Evolutionary conservation across 2,797 vertebrate genomes (phyloP).

Genomic region (Thripadectes ignobilis): DNA sequence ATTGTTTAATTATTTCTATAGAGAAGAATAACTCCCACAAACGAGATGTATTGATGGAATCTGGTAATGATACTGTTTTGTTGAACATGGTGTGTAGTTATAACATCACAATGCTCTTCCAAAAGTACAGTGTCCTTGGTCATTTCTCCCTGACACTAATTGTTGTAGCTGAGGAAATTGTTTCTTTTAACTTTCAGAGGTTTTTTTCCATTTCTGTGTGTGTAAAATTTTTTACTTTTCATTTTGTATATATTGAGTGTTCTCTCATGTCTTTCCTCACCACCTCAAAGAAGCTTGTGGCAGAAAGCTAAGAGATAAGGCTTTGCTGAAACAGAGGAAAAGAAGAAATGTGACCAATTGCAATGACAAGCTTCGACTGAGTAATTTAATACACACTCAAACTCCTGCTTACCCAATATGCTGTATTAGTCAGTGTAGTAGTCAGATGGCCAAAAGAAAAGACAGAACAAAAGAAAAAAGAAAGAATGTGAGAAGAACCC

Average conservation of each 20-base stretch:
- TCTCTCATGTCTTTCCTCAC: background rate
- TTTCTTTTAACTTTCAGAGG: background rate
- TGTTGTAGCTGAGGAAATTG: background rate
- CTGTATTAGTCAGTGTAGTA: background rate
- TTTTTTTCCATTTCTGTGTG: fast-evolving
- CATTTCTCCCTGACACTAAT: background rate
- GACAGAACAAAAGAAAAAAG: background rate
- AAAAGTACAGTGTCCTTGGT: background rate
- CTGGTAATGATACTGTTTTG: background rate
- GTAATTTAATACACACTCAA: background rate
- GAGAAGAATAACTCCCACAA: background rate
- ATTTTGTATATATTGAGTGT: background rate
- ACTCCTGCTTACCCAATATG: background rate
- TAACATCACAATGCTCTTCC: background rate
- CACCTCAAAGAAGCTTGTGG: background rate
- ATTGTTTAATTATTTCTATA: background rate
- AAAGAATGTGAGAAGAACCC: background rate
- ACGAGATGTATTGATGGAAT: background rate
- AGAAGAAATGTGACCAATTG: background rate
- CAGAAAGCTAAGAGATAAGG: background rate
- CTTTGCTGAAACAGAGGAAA: background rate
- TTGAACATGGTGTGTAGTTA: background rate
- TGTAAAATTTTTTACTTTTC: background rate
- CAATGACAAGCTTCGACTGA: background rate
- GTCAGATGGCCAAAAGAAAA: background rate